Percentiles rank a stretch among this genome's conserved stretches.
phyloP scores from a whole-genome alignment of 2,113 vertebrate species.

The Calyptommatus sinebrachiatus region DNA sequence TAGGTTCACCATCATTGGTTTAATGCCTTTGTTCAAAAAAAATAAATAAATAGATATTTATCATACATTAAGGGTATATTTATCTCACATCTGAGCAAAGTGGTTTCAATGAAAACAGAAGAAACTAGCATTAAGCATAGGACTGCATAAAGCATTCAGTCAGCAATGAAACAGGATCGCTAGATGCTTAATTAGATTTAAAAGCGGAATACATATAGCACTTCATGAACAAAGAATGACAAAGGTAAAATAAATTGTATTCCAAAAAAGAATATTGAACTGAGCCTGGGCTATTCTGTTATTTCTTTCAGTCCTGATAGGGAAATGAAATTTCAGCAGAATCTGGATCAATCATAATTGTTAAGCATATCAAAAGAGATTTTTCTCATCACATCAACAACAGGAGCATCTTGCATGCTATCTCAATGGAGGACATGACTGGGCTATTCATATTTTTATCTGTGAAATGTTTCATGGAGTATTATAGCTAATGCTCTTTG shows the following conservation, averaged over 20 bases:
- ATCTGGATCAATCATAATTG: conserved; percentile 20
- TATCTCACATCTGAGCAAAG: background rate
- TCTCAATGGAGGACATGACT: background rate
- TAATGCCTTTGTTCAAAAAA: too few relatives aligned
- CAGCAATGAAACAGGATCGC: background rate
- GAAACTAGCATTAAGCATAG: background rate
- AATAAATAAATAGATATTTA: background rate
- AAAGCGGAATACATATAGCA: background rate
- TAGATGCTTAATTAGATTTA: background rate
- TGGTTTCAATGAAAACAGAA: background rate
- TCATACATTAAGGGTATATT: background rate
- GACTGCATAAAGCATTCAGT: background rate
- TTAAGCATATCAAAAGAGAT: conserved; percentile 9
- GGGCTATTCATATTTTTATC: background rate
- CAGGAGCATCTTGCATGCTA: background rate
- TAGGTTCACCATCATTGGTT: too few relatives aligned
- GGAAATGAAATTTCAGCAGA: conserved; percentile 6
- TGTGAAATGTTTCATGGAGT: background rate
- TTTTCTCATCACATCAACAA: background rate
- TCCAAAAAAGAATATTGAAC: conserved; percentile 3
- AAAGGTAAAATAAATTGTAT: conserved; percentile 3
- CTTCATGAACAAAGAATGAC: background rate
- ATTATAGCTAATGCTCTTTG: background rate
- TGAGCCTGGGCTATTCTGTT: conserved; percentile 2
- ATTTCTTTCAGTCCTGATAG: background rate